A percentile compares a stretch with the other conserved stretches of the same genome.
Evolutionary conservation across 2,888 invertebrate species (phyloP).

Genomic region (Saturnia japonica): DNA sequence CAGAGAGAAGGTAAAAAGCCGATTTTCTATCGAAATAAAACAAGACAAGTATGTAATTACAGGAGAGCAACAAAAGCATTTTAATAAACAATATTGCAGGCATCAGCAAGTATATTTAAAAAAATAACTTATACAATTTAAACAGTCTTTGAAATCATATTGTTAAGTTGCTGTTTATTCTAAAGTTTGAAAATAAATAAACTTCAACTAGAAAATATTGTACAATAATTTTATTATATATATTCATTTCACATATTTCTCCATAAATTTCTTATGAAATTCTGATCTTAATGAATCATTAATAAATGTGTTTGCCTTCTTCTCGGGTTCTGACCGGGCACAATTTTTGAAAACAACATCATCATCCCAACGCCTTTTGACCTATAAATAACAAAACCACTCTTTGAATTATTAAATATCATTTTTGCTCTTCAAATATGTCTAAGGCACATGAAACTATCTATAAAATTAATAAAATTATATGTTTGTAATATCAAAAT

Average conservation of each 20-base stretch:
- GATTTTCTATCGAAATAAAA: too few species aligned
- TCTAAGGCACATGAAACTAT: not conserved
- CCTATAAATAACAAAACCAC: slow-evolving; percentile 61
- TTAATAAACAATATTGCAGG: too few species aligned
- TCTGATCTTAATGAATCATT: slow-evolving; percentile 99
- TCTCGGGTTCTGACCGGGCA: slow-evolving; percentile 96
- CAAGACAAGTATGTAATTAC: too few species aligned
- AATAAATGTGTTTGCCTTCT: slow-evolving; percentile 93
- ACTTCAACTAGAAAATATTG: not conserved
- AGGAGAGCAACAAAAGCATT: too few species aligned
- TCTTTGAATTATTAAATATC: not conserved
- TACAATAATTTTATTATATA: slow-evolving; percentile 2
- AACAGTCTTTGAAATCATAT: not conserved
- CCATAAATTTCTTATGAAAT: slow-evolving; percentile 99
- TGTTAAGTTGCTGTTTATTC: not conserved
- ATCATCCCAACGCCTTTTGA: slow-evolving; percentile 98
- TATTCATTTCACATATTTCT: slow-evolving; percentile 98
- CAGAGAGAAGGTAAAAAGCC: too few species aligned
- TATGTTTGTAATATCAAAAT: too few species aligned
- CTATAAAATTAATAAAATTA: too few species aligned
- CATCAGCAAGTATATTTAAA: too few species aligned
- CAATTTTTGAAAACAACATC: slow-evolving; percentile 99
- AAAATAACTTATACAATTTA: not conserved
- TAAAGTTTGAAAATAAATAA: not conserved
- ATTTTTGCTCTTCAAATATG: not conserved